These are phyloP conservation scores for Montipora cactus DNA, from an alignment of 64 coral and sea anemone genomes.

Conservation along the genomic window DNA sequence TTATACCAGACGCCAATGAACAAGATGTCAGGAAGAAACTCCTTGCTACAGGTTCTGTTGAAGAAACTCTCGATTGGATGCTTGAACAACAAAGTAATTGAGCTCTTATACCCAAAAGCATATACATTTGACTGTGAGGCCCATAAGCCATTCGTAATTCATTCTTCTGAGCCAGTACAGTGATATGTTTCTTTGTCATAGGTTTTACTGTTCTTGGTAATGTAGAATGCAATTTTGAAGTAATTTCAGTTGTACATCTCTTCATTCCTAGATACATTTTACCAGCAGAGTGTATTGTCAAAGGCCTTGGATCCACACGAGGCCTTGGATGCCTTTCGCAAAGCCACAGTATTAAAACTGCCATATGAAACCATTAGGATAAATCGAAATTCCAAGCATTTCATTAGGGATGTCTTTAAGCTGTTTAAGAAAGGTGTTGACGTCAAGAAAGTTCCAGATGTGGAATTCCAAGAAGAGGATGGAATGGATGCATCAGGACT, in stretches of 20 bases:
- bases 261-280: background rate
- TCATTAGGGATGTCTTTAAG: slow-evolving; percentile 5
- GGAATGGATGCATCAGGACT: too few species aligned
- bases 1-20: slow-evolving; percentile 5
- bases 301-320: background rate
- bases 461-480: too few species aligned
- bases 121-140: too few species aligned
- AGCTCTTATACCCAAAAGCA: too few species aligned
- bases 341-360: slow-evolving; percentile 12
- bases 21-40: slow-evolving; percentile 11
- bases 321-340: background rate
- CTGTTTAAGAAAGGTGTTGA: too few species aligned
- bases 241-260: too few species aligned
- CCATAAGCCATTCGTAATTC: too few species aligned
- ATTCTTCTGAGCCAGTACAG: too few species aligned
- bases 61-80: slow-evolving; percentile 4
- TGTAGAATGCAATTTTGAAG: too few species aligned
- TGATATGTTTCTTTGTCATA: too few species aligned
- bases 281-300: background rate
- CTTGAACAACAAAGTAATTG: slow-evolving; percentile 23
- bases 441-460: too few species aligned
- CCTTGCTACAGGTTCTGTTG: slow-evolving; percentile 1
- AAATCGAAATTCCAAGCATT: slow-evolving; percentile 8
- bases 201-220: too few species aligned
- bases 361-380: slow-evolving; percentile 5